Evolutionary conservation across 2,113 vertebrate species (phyloP).

Genomic region (Ceuthmochares aereus): DNA sequence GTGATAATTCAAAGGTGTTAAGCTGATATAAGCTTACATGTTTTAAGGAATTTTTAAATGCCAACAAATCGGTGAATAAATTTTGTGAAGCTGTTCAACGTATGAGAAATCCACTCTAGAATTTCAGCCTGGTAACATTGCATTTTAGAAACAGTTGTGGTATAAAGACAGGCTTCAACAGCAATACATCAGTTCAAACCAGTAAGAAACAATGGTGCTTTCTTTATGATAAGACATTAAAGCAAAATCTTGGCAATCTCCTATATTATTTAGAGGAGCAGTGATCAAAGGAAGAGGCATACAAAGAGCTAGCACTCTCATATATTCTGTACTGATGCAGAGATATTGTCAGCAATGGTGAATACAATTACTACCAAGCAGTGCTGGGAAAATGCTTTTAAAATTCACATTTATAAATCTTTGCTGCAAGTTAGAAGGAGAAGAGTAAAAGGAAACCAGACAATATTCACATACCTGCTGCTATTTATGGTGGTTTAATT

Average conservation of each 20-base stretch:
- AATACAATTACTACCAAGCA: conserved; percentile 38
- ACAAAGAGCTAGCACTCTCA: conserved; percentile 45
- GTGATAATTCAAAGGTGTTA: background rate
- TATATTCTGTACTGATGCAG: conserved; percentile 50
- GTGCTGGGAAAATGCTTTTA: conserved; percentile 45
- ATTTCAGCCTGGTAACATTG: background rate
- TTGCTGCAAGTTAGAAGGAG: conserved; percentile 18
- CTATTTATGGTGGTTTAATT: background rate
- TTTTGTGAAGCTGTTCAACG: background rate
- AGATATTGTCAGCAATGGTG: conserved; percentile 35
- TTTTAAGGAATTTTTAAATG: conserved; percentile 42
- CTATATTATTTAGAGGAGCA: conserved; percentile 70
- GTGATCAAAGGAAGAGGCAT: conserved; percentile 64
- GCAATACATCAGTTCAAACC: conserved; percentile 39
- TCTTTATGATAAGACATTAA: conserved; percentile 63
- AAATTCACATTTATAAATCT: conserved; percentile 55
- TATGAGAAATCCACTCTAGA: background rate
- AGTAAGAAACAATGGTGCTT: conserved; percentile 28
- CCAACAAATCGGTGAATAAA: background rate
- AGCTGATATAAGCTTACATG: background rate
- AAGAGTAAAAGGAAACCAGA: background rate
- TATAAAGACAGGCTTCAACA: conserved; percentile 35
- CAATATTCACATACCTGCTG: background rate
- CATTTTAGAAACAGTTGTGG: conserved; percentile 8
- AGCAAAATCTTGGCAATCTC: conserved; percentile 59